Percentiles rank a stretch among this genome's conserved stretches.
These are phyloP conservation scores for Theristus sp. DNA, from an alignment of 2,888 invertebrate genomes.

Conservation along the genomic window DNA sequence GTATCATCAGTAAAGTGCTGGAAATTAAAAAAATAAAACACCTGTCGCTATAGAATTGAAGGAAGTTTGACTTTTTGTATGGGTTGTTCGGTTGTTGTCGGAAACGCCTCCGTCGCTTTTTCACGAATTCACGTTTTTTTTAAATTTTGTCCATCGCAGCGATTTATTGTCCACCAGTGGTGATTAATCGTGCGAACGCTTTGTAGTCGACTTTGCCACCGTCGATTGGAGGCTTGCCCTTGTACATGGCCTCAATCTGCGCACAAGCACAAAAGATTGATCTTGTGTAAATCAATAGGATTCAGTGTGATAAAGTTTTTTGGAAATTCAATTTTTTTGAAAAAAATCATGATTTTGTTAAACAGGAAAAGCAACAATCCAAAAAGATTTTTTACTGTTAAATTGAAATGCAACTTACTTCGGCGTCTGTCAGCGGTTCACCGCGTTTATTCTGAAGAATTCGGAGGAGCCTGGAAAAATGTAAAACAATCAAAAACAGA, in stretches of 20 bases:
- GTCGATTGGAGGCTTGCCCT: conserved; percentile 32
- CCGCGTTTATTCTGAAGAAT: conserved; percentile 28
- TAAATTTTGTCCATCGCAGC: conserved; percentile 15
- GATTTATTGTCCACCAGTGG: conserved; percentile 34
- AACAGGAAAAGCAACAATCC: neutral
- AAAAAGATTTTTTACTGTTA: too few species aligned
- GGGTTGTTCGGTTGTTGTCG: too few species aligned
- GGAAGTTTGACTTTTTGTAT: neutral
- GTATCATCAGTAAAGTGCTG: too few species aligned
- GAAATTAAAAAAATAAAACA: too few species aligned
- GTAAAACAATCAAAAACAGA: too few species aligned
- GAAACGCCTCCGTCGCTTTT: too few species aligned
- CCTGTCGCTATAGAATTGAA: too few species aligned
- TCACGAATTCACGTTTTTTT: too few species aligned
- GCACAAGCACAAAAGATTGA: neutral
- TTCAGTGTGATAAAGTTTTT: too few species aligned
- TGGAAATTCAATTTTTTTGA: neutral
- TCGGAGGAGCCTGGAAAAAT: conserved; percentile 14
- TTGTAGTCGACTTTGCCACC: conserved; percentile 37
- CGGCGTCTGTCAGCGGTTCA: conserved; percentile 17
- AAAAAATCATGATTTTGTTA: neutral
- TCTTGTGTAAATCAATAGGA: too few species aligned
- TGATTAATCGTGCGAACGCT: conserved; percentile 35
- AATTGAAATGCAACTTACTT: neutral
- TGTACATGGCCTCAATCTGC: conserved; percentile 9